Evolutionary conservation across 2,113 vertebrate genomes (phyloP), one percentile per base, ranked within the genome.

Genomic region (Callionymus lyra): DNA sequence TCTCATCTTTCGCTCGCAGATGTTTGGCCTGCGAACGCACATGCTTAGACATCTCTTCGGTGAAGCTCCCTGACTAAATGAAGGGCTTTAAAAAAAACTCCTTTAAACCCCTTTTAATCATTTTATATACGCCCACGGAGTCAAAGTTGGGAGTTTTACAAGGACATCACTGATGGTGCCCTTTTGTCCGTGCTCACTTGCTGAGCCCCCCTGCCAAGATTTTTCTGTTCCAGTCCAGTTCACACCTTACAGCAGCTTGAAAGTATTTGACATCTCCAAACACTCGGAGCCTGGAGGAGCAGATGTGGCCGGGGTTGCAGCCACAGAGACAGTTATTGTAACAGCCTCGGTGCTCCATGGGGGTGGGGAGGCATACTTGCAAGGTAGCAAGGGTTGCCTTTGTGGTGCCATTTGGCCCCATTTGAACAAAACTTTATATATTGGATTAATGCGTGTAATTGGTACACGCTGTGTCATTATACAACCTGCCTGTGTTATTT

Each of bases 241-340:
- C 80, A 85, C 79, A 74, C 72, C 74, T 80, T 79, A 70, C 50
- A 77, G 66, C 77, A 74, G 77, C 57, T 59, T 74, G 67, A 81
- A 81, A 81, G 76, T 80, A 83, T 84, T 77, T 84, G 79, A 82
- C 79, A 72, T 83, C 69, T 72, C 74, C 58, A 74, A 80, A 79
- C 77, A 79, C n/a, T n/a, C 50, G 9, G 47, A 41, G 47, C 57
- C 51, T 13, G 47, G 47, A 69, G 59, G 45, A 74, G 74, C 83
- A 84, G 76, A 83, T 82, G 81, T 82, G 72, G 42, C 62, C 36
- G 57, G 53, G 55, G 54, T 19, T 10, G 38, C 42, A 48, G 51
- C 65, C 69, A 76, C 62, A 78, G 70, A 76, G 64, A 55, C 65
- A 68, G 75, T 69, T 76, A 72, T 82, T 83, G 71, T 78, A 56